Conservation (phyloP, 2,113 vertebrate genomes). For the Colossoma macropomum region DNA sequence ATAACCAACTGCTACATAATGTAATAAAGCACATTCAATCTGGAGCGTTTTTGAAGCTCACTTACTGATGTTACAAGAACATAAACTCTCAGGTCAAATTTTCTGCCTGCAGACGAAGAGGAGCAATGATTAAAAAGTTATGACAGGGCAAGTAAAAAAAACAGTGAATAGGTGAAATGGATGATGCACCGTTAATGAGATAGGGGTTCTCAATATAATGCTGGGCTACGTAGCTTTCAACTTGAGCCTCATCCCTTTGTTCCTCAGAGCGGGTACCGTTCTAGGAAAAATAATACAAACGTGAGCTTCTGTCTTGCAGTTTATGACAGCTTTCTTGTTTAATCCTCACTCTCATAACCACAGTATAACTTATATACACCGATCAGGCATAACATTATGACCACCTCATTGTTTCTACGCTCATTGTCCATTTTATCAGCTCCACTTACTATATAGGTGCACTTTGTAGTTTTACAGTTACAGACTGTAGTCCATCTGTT, state of each 20-base stretch:
- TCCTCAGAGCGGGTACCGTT: conserved; percentile 82
- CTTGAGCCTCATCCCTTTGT: conserved; percentile 82
- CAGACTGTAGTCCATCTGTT: too few relatives aligned
- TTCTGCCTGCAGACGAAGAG: conserved; percentile 75
- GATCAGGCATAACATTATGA: too few relatives aligned
- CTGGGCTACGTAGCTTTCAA: conserved; percentile 90
- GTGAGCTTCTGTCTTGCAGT: neutral
- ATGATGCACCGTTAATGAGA: conserved; percentile 82
- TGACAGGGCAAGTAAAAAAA: neutral
- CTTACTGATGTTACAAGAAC: conserved; percentile 85
- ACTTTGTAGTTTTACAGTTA: too few relatives aligned
- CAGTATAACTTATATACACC: too few relatives aligned
- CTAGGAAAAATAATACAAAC: conserved; percentile 60
- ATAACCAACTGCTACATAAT: neutral
- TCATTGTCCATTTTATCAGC: too few relatives aligned
- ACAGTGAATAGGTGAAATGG: neutral
- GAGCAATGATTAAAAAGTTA: neutral
- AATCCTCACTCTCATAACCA: too few relatives aligned
- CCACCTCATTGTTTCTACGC: too few relatives aligned
- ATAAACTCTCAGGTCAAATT: conserved; percentile 88
- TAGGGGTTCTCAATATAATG: conserved; percentile 92
- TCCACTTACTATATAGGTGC: too few relatives aligned
- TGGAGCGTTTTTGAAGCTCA: conserved; percentile 27
- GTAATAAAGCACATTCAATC: neutral
- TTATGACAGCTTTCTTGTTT: neutral